phyloP scores from a whole-genome alignment of 1,140 invertebrate species.

The Drosophila tsacasi region DNA sequence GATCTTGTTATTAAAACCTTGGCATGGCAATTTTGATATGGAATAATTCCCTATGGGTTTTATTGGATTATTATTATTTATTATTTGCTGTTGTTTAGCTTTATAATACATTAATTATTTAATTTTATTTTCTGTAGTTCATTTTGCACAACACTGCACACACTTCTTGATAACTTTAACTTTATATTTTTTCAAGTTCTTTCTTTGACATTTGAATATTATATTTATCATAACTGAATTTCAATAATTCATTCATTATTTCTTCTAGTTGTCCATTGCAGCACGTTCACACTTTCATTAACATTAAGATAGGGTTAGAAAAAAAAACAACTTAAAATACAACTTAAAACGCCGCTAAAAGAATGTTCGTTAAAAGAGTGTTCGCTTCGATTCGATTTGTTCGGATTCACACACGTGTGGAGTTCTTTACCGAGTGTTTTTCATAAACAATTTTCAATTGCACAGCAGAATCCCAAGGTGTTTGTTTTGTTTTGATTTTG shows the following conservation, averaged over 20 bases:
- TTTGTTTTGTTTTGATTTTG: conserved; percentile 10
- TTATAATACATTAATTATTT: not conserved
- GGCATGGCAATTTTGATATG: not conserved
- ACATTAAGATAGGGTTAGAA: not conserved
- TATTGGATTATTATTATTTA: not conserved
- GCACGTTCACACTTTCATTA: conserved; percentile 42
- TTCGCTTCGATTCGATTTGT: conserved; percentile 55
- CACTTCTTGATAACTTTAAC: conserved; percentile 14
- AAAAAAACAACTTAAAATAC: conserved; percentile 57
- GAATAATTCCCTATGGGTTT: conserved; percentile 3
- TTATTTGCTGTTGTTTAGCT: not conserved
- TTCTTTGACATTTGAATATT: conserved; percentile 1
- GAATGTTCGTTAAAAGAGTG: conserved; percentile 62
- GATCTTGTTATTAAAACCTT: not conserved
- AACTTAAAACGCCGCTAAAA: conserved; percentile 56
- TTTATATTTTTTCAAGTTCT: conserved; percentile 15
- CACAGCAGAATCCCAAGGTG: conserved; percentile 58
- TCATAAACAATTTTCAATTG: conserved; percentile 61
- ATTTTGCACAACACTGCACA: conserved; percentile 55
- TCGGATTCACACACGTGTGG: conserved; percentile 26
- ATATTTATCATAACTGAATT: not conserved
- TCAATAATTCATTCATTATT: not conserved
- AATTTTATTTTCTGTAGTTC: conserved; percentile 30
- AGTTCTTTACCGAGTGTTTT: conserved; percentile 72
- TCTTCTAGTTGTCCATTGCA: conserved; percentile 25